A percentile compares a stretch with the other conserved stretches of the same genome.
These are phyloP conservation scores for Uropetala carovei DNA, from an alignment of 2,888 invertebrate species.

Conservation along the genomic window DNA sequence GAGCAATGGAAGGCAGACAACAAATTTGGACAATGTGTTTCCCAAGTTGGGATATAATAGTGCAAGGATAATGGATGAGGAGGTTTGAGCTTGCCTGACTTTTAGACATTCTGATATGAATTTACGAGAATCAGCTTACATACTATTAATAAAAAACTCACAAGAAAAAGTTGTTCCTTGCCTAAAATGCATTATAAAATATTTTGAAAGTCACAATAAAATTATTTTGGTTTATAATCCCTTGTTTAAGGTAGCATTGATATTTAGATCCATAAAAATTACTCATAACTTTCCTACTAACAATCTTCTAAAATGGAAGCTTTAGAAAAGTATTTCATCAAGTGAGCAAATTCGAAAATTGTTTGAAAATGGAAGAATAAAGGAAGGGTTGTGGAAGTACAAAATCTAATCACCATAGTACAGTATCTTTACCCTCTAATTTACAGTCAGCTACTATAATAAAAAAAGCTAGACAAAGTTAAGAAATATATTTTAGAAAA, in stretches of 20 bases:
- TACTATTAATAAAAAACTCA: constrained; percentile 60
- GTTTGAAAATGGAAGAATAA: constrained; percentile 62
- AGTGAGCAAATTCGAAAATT: constrained; percentile 59
- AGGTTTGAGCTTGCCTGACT: constrained; percentile 63
- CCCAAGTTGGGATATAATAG: constrained; percentile 41
- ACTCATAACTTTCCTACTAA: constrained; percentile 51
- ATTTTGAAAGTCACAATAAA: constrained; percentile 56
- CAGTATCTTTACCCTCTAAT: constrained; percentile 42
- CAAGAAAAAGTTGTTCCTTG: constrained; percentile 60
- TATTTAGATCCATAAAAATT: constrained; percentile 62
- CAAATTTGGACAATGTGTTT: constrained; percentile 52
- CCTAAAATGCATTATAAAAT: constrained; percentile 63
- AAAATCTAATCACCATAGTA: constrained; percentile 58
- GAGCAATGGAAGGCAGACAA: constrained; percentile 57
- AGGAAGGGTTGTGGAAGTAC: constrained; percentile 59
- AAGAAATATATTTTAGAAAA: constrained; percentile 59
- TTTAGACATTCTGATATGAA: constrained; percentile 61
- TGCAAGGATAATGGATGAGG: constrained; percentile 61
- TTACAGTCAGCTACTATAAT: constrained; percentile 42
- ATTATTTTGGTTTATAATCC: constrained; percentile 49
- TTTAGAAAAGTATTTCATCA: constrained; percentile 59
- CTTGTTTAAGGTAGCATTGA: constrained; percentile 48
- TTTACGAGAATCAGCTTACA: constrained; percentile 59
- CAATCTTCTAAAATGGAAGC: constrained; percentile 61
- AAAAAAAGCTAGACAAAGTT: constrained; percentile 60